These are phyloP conservation scores for Bufo bufo DNA, from an alignment of 2,113 vertebrate genomes.

Conservation along the genomic window DNA sequence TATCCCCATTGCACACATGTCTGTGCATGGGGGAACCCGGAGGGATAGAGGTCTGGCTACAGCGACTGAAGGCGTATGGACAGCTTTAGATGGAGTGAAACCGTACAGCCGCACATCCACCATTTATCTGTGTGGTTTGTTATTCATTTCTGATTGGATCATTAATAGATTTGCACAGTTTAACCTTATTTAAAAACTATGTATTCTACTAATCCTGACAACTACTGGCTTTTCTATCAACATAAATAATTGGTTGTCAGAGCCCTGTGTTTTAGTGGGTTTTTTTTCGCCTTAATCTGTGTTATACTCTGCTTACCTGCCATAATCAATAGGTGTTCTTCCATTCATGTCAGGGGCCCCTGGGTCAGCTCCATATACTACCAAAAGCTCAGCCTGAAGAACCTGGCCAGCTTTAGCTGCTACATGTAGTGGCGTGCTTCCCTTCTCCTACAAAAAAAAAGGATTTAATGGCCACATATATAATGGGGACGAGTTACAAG, in stretches of 20 bases:
- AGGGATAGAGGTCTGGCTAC: no score
- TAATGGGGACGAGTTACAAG: neutral
- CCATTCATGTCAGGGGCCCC: conserved; percentile 93
- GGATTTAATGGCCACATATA: neutral
- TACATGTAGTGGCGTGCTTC: conserved; percentile 93
- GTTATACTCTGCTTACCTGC: conserved; percentile 78
- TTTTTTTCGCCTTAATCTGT: no score
- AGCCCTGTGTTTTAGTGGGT: no score
- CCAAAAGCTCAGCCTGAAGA: conserved; percentile 92
- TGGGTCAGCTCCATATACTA: conserved; percentile 93
- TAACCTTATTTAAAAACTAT: neutral
- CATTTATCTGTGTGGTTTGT: no score
- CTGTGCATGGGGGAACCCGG: no score
- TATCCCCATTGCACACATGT: no score
- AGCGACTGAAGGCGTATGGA: no score
- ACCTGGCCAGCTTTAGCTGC: conserved; percentile 95
- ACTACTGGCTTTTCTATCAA: neutral
- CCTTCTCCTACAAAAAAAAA: conserved; percentile 82
- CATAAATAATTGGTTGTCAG: no score
- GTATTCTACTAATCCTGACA: neutral
- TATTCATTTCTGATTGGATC: no score
- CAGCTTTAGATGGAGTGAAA: no score
- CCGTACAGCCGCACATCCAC: no score
- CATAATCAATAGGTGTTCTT: conserved; percentile 94
- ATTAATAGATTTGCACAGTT: neutral